Percentiles rank a stretch among this genome's conserved stretches.
Evolutionary conservation across 2,113 vertebrate species (phyloP).

Genomic region (Telmatochromis sp.): DNA sequence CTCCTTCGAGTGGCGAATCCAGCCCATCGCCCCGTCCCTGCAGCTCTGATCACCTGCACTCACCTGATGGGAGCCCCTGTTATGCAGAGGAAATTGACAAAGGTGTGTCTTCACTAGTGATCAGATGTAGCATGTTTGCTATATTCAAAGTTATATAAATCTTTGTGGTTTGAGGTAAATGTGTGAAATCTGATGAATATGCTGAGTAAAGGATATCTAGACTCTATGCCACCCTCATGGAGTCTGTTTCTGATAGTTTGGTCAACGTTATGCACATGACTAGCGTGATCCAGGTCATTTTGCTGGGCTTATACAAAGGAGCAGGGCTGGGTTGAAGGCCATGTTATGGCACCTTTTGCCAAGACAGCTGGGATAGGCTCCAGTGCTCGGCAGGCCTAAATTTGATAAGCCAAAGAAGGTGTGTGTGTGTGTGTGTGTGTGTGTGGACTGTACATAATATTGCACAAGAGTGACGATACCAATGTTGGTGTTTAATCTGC

Average conservation of each 20-base stretch:
- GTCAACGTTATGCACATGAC: not conserved
- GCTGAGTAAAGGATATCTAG: not conserved
- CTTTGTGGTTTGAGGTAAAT: not conserved
- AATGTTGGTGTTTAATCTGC: not conserved
- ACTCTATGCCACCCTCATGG: not conserved
- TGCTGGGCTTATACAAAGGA: not conserved
- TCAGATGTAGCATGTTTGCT: not conserved
- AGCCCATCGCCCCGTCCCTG: conserved; percentile 84
- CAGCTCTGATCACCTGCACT: conserved; percentile 79
- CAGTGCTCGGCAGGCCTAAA: not conserved
- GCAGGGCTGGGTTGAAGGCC: not conserved
- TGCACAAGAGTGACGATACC: not conserved
- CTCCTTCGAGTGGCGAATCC: conserved; percentile 81
- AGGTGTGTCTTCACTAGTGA: conserved; percentile 67
- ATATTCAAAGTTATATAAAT: not conserved
- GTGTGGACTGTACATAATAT: not conserved
- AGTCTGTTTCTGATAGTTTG: not conserved
- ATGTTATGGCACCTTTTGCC: not conserved
- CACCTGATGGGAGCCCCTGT: conserved; percentile 86
- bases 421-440: not conserved
- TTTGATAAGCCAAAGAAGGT: not conserved
- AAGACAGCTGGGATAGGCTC: not conserved
- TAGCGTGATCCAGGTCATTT: not conserved
- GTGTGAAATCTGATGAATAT: not conserved
- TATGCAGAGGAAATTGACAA: conserved; percentile 88